Percentiles rank a stretch among this genome's conserved stretches.
These are phyloP conservation scores for Magallana gigas DNA, from an alignment of 1,140 invertebrate genomes.

Conservation along the genomic window DNA sequence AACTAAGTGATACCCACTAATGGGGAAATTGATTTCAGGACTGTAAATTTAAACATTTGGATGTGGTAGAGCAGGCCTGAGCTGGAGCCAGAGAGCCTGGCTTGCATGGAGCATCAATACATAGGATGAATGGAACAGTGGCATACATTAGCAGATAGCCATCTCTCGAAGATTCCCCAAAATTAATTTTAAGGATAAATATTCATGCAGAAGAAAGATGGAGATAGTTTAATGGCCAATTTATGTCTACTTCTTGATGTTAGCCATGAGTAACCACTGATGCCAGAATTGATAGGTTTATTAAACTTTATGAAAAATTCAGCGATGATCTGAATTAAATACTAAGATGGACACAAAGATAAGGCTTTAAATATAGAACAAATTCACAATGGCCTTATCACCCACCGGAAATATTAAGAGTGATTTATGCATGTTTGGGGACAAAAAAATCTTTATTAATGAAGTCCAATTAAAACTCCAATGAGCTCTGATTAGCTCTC, in stretches of 20 bases:
- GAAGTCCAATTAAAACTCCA: not conserved
- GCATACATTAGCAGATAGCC: conserved; percentile 20
- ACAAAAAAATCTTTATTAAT: no score
- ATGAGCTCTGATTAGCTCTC: not conserved
- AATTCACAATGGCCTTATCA: no score
- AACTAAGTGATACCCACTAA: not conserved
- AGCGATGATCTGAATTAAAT: not conserved
- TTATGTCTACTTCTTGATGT: conserved; percentile 23
- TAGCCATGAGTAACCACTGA: not conserved
- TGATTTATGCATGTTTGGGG: no score
- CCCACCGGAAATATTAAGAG: no score
- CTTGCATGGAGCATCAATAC: conserved; percentile 7
- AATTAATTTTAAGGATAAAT: conserved; percentile 35
- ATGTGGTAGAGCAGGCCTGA: not conserved
- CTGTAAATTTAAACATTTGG: conserved; percentile 10
- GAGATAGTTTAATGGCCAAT: conserved; percentile 27
- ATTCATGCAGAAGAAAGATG: conserved; percentile 17
- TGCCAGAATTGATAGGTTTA: conserved; percentile 14
- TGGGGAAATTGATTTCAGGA: conserved; percentile 9
- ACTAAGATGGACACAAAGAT: conserved; percentile 6
- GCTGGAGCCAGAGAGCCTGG: not conserved
- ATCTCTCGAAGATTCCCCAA: conserved; percentile 17
- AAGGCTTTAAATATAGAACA: no score
- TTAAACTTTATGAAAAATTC: conserved; percentile 27
- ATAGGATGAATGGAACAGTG: not conserved